Conservation (phyloP, 2,113 vertebrate genomes). For the Saccopteryx bilineata region DNA sequence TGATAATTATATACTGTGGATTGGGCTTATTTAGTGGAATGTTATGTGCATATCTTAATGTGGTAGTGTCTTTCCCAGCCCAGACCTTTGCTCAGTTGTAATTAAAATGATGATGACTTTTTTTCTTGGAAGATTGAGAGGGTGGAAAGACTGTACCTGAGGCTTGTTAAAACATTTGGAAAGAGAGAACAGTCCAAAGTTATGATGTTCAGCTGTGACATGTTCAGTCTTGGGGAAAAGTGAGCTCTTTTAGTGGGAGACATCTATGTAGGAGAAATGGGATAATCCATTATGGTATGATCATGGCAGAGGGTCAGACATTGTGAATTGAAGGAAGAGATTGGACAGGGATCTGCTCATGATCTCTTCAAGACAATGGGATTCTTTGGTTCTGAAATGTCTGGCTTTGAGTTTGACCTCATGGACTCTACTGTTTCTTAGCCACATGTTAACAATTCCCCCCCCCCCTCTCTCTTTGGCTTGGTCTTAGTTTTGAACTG, state of each 20-base stretch:
- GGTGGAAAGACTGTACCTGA: background rate
- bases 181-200: background rate
- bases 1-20: background rate
- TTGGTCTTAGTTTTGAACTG: background rate
- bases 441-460: background rate
- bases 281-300: background rate
- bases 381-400: background rate
- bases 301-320: too few relatives aligned
- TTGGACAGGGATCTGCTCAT: background rate
- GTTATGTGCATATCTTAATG: background rate
- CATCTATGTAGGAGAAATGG: background rate
- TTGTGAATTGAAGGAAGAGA: background rate
- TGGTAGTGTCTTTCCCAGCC: background rate
- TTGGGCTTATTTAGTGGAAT: background rate
- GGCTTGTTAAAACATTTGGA: background rate
- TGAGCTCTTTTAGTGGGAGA: background rate
- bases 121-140: background rate
- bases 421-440: background rate
- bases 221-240: background rate
- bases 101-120: background rate
- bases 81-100: background rate
- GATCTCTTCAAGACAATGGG: background rate
- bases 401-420: background rate
- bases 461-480: background rate
- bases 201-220: background rate